Base-by-base conservation (phyloP, 2,888 invertebrate genomes). In the Apodemia zela region DNA sequence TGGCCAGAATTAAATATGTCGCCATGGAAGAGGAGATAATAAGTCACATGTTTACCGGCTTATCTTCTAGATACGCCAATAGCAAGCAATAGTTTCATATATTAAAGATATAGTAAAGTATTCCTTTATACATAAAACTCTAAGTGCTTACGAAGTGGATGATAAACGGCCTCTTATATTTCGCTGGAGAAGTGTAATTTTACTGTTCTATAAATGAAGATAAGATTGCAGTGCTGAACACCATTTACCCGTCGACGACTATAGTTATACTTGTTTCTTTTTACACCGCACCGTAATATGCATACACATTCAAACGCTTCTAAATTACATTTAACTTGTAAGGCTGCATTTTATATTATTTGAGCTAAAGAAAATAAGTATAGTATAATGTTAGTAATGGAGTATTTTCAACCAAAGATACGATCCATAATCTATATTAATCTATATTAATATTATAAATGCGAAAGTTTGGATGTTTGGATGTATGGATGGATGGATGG, bases 171-270 rank as follows among this genome's bases (percentile, higher is more conserved):
- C 78, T 78, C 81, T 82, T 85, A 84, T 85, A 79, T 82, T 83
- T 81, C 79, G 80, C 81, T 74, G 77, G 71, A 68, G 77, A 75
- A 79, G 77, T 79, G 80, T 85, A 86, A 86, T 87, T 87, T 87
- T 82, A 86, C 83, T 82, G 82, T 81, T 81, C 86, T 84, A 85
- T 87, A 86, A 86, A 87, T 84, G 84, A 87, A 82, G 85, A 86
- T 88, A 89, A 86, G 84, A 84, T 85, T 84, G 80, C 80, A 72
- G 72, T 67, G 73, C 74, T 74, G 74, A 78, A 77, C 78, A 73
- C 76, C 76, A 82, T 85, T 84, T 80, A 81, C 79, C 75, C 79
- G 76, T 73, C 78, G 77, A 77, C 77, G 75, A 67, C 66, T 61
- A 73, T 73, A 77, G 76, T 74, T 75, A 74, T 74, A 76, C 74